A percentile compares a stretch with the other conserved stretches of the same genome.
Conservation (phyloP, 2,797 vertebrate species). For the Morelia viridis region DNA sequence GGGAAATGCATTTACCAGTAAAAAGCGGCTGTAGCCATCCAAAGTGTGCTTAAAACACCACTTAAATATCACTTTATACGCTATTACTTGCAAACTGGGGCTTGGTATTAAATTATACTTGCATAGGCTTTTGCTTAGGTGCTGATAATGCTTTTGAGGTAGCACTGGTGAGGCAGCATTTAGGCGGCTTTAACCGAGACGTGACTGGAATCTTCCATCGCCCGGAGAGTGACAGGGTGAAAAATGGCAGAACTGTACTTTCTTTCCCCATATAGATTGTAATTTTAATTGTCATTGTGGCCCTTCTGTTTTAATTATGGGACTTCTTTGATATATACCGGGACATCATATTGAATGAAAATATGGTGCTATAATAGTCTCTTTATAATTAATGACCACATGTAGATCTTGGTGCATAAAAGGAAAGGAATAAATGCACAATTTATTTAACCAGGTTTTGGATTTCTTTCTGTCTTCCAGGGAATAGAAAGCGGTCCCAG, state of each 20-base stretch:
- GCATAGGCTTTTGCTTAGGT: slow-evolving; percentile 94
- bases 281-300: slow-evolving; percentile 88
- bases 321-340: slow-evolving; percentile 86
- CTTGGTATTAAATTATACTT: slow-evolving; percentile 99
- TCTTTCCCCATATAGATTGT: slow-evolving; percentile 83
- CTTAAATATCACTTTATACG: slow-evolving; percentile 99
- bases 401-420: slow-evolving; percentile 84
- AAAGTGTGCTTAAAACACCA: slow-evolving; percentile 99
- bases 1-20: slow-evolving; percentile 94
- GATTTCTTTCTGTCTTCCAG: slow-evolving; percentile 80
- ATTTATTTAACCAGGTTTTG: slow-evolving; percentile 87
- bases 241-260: slow-evolving; percentile 84
- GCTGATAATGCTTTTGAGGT: slow-evolving; percentile 90
- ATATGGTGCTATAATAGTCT: slow-evolving; percentile 87
- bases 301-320: slow-evolving; percentile 87
- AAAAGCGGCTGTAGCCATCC: slow-evolving; percentile 99
- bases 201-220: slow-evolving; percentile 79
- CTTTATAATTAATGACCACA: slow-evolving; percentile 88
- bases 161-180: slow-evolving; percentile 85
- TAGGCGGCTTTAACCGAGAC: slow-evolving; percentile 83
- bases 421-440: slow-evolving; percentile 85
- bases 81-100: slow-evolving; percentile 99
- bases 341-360: slow-evolving; percentile 85
- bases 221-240: slow-evolving; percentile 84
- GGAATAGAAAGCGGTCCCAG: slow-evolving; percentile 78